A percentile compares a stretch with the other conserved stretches of the same genome.
Evolutionary conservation across 2,113 vertebrate genomes (phyloP).

Genomic region (Turnix velox): DNA sequence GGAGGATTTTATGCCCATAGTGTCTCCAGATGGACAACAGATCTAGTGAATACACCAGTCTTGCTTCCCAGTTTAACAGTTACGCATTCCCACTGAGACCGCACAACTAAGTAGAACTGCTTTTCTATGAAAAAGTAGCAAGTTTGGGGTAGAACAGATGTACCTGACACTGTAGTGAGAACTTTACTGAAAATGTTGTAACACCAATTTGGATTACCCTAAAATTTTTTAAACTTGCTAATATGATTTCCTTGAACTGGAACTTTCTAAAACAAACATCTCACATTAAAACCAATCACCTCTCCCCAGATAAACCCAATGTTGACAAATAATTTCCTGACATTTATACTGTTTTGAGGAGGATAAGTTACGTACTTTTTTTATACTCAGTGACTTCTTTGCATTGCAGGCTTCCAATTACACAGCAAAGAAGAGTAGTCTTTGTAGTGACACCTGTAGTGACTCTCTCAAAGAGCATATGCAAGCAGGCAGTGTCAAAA

Average conservation of each 20-base stretch:
- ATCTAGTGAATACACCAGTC: neutral
- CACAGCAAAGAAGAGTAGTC: neutral
- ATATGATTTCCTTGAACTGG: neutral
- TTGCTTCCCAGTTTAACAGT: neutral
- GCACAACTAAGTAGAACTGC: neutral
- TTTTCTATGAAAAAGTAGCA: neutral
- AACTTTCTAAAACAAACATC: neutral
- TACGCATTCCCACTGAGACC: neutral
- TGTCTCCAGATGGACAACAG: neutral
- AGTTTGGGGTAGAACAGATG: neutral
- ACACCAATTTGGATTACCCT: neutral
- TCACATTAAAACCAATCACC: neutral
- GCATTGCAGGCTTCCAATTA: neutral
- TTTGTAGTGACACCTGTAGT: neutral
- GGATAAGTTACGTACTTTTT: neutral
- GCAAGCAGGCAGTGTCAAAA: constrained; percentile 16
- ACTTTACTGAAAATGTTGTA: neutral
- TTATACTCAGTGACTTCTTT: neutral
- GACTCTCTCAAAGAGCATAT: neutral
- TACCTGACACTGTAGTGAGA: neutral
- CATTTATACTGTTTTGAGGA: neutral
- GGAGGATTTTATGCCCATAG: neutral
- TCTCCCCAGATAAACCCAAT: neutral
- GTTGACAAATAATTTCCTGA: neutral
- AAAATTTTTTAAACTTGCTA: neutral